Base-by-base conservation (phyloP, 1,140 invertebrate species). In the Formica exsecta region DNA sequence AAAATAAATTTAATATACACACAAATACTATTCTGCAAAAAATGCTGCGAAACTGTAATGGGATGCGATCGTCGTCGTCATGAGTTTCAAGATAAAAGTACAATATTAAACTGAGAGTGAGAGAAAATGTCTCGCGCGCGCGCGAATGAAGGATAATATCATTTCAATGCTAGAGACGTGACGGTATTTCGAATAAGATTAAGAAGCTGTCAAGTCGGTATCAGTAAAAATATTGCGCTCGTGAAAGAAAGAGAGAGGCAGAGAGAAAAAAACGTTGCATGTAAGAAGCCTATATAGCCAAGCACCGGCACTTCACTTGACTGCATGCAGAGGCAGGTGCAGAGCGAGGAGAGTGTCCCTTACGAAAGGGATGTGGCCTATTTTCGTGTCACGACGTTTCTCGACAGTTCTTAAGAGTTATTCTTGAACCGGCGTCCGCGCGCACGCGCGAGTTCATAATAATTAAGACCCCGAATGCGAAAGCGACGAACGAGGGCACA, bases 331-430 rank as follows among this genome's bases (percentile, higher is more conserved):
- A 51, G 44, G 48, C 81, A 71, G 71, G 48, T 86, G 76, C 85
- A 44, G 38, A 57, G 71, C 38, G 57, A 81, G 59, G 64, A 76
- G 51, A 73, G 22, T 70, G 16, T 65, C 70, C 11, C 48, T 84
- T n/a, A 25, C 19, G 86, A 54, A 89, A 86, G 76, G 57, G 64
- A 81, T 51, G 68, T 89, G 83, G 57, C 87, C 88, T 86, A 89
- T 89, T 89, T 88, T 88, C 59, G 81, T 80, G 59, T 41, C 68
- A 59, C 76, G 81, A 79, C 62, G 54, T 73, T 79, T 89, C 74
- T 88, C 75, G 59, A 75, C 87, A 41, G 32, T 75, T 87, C 87
- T 89, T 76, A 86, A 88, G 87, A 86, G 88, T 81, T 88, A 71
- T 68, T 85, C 41, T 61, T 59, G 25, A 77, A 32, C 19, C 54